Evolutionary conservation across 1,140 invertebrate species (phyloP).

Genomic region (Ips nitidus): DNA sequence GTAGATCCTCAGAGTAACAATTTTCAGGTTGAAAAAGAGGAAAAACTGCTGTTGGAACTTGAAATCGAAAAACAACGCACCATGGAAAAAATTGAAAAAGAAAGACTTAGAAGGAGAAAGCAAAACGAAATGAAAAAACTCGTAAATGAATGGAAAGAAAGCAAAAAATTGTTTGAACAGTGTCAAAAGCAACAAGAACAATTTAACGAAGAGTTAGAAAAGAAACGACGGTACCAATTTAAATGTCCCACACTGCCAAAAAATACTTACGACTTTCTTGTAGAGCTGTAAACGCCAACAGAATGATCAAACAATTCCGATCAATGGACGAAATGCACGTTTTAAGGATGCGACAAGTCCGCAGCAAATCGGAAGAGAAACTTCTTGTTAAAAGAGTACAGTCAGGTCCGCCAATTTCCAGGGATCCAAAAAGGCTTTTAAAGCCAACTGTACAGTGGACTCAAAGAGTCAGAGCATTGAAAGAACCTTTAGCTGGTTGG

Average conservation of each 20-base stretch:
- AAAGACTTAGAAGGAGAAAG: constrained; percentile 19
- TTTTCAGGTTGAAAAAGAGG: constrained; percentile 35
- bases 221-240: constrained; percentile 19
- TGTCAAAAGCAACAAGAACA: constrained; percentile 12
- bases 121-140: constrained; percentile 22
- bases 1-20: neutral
- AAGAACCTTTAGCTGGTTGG: constrained; percentile 1
- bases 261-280: constrained; percentile 12
- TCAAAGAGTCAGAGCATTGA: constrained; percentile 33
- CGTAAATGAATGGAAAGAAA: constrained; percentile 25
- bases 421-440: constrained; percentile 45
- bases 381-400: constrained; percentile 24
- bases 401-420: constrained; percentile 32
- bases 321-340: constrained; percentile 45
- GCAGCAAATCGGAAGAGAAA: constrained; percentile 17
- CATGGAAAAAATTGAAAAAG: constrained; percentile 14
- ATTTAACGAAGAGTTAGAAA: constrained; percentile 24
- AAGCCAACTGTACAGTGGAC: constrained; percentile 49
- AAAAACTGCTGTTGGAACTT: constrained; percentile 32
- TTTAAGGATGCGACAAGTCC: constrained; percentile 37
- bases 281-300: constrained; percentile 44
- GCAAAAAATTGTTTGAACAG: constrained; percentile 21
- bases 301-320: constrained; percentile 47
- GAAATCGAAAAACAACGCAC: constrained; percentile 9
- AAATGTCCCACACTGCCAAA: neutral